Percentiles rank a stretch among this genome's conserved stretches.
phyloP scores from a whole-genome alignment of 1,140 invertebrate genomes.

The Papilio aristodemus region DNA sequence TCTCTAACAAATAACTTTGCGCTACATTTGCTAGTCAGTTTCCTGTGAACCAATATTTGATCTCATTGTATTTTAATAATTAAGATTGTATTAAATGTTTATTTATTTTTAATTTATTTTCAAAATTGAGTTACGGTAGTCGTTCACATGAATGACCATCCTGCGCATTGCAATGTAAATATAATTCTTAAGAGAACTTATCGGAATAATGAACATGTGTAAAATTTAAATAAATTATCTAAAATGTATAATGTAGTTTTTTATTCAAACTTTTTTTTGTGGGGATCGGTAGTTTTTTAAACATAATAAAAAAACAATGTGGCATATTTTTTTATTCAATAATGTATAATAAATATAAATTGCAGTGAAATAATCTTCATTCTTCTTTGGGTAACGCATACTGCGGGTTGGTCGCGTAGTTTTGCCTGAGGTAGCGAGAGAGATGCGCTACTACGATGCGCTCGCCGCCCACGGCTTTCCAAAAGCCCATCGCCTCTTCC shows the following conservation, averaged over 20 bases:
- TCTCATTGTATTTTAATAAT: conserved; percentile 26
- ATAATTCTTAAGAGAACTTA: conserved; percentile 68
- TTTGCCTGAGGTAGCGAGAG: conserved; percentile 47
- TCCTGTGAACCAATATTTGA: conserved; percentile 32
- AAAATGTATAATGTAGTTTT: conserved; percentile 60
- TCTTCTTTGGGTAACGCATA: conserved; percentile 52
- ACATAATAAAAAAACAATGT: neutral
- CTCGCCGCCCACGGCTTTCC: conserved; percentile 57
- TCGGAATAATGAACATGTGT: conserved; percentile 76
- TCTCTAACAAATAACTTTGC: conserved; percentile 34
- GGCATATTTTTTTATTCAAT: neutral
- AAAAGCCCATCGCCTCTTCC: conserved; percentile 46
- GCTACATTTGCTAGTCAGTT: conserved; percentile 32
- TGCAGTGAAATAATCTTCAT: conserved; percentile 34
- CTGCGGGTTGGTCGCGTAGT: conserved; percentile 54
- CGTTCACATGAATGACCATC: conserved; percentile 47
- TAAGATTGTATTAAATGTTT: conserved; percentile 27
- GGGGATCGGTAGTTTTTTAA: neutral
- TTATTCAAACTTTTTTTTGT: neutral
- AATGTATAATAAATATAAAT: conserved; percentile 23
- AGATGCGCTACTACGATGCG: conserved; percentile 52
- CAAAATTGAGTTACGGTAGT: neutral
- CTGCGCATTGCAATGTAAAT: conserved; percentile 76
- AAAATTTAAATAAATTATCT: conserved; percentile 77
- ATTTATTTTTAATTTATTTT: conserved; percentile 27